These are phyloP conservation scores for Cataglyphis hispanica DNA, from an alignment of 1,140 invertebrate genomes.

Conservation along the genomic window DNA sequence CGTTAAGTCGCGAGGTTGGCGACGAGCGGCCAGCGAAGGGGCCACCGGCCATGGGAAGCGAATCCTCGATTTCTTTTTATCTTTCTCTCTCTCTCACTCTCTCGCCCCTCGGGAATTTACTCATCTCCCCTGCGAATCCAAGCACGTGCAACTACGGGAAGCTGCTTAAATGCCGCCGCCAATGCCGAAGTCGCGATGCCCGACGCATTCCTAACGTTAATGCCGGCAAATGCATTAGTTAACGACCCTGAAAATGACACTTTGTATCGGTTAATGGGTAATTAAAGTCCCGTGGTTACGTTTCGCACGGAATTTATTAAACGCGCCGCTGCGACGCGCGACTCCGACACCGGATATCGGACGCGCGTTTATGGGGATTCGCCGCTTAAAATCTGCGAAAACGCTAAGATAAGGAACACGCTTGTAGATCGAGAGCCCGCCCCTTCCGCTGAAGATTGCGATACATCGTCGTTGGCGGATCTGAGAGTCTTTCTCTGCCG, in stretches of 20 bases:
- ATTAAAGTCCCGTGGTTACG: conserved; percentile 80
- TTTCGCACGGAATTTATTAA: conserved; percentile 79
- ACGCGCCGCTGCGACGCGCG: conserved; percentile 55
- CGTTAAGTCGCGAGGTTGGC: conserved; percentile 50
- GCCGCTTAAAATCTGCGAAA: conserved; percentile 67
- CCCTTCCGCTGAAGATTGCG: conserved; percentile 1
- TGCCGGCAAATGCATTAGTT: conserved; percentile 77
- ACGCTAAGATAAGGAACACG: conserved; percentile 59
- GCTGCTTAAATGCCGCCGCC: conserved; percentile 37
- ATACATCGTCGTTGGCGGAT: neutral
- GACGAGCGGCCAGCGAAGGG: neutral
- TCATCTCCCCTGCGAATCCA: conserved; percentile 7
- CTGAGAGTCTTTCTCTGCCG: neutral
- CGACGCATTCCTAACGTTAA: conserved; percentile 73
- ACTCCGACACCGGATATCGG: conserved; percentile 48
- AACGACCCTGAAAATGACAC: conserved; percentile 81
- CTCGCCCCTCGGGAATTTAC: conserved; percentile 25
- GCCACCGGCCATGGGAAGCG: conserved; percentile 34
- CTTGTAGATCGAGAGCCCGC: conserved; percentile 23
- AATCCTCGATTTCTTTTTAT: conserved; percentile 40
- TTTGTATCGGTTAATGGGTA: conserved; percentile 82
- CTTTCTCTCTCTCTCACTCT: neutral
- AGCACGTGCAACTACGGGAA: neutral
- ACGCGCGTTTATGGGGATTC: conserved; percentile 68
- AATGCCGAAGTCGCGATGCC: conserved; percentile 47